These are phyloP conservation scores for Taxidea taxus DNA, from an alignment of 2,113 vertebrate species.

Conservation along the genomic window DNA sequence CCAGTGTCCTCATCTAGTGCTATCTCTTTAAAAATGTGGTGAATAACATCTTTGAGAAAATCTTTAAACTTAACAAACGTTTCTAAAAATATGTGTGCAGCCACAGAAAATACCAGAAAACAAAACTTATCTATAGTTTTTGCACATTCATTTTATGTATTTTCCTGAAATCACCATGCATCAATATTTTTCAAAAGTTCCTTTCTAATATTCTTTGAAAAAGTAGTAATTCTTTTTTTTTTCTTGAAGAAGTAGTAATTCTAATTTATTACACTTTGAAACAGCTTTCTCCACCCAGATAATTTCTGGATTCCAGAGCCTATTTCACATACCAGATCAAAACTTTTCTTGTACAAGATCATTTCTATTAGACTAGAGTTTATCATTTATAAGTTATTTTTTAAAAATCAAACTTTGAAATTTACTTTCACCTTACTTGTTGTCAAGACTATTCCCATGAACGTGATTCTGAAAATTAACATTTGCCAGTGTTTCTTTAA, in stretches of 20 bases:
- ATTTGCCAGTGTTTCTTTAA: background rate
- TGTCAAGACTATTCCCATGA: background rate
- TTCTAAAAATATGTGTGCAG: background rate
- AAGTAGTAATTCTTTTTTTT: background rate
- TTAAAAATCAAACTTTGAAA: background rate
- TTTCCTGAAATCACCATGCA: background rate
- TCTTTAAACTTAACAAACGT: background rate
- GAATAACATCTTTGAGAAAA: background rate
- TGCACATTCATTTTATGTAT: background rate
- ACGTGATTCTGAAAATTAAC: background rate
- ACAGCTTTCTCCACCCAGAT: background rate
- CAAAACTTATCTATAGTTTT: background rate
- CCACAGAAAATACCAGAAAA: background rate
- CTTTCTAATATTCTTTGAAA: background rate
- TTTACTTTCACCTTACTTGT: background rate
- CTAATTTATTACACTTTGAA: background rate
- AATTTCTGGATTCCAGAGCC: background rate
- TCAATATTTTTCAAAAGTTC: background rate
- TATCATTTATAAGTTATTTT: conserved; percentile 4
- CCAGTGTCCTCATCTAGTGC: background rate
- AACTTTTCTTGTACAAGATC: background rate
- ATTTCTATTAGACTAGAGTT: background rate
- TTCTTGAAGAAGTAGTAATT: background rate
- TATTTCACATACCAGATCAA: background rate
- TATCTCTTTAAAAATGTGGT: background rate